Conservation (phyloP, 2,797 vertebrate genomes). For the Ptychadena robeensis region DNA sequence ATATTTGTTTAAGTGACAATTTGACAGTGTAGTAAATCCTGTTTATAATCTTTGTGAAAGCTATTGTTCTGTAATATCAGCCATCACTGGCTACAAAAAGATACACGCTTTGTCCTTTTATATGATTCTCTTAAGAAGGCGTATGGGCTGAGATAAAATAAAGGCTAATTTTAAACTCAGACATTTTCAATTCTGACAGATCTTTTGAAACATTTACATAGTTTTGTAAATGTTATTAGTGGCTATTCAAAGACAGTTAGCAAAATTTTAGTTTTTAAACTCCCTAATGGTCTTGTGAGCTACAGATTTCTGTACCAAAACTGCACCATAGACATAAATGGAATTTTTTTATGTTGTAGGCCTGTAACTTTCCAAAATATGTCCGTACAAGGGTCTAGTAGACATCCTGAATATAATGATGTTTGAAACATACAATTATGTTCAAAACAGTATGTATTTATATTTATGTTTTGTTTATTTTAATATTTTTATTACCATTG, state of each 20-base stretch:
- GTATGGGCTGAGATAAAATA: not conserved
- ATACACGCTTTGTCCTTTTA: not conserved
- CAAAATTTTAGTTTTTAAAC: not conserved
- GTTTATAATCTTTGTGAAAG: not conserved
- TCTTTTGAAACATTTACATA: not conserved
- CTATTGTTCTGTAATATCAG: not conserved
- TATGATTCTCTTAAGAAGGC: not conserved
- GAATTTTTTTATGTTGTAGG: no score
- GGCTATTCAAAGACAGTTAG: not conserved
- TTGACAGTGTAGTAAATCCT: not conserved
- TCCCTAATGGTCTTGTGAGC: no score
- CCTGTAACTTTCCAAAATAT: no score
- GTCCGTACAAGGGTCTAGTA: no score
- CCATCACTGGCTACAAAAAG: not conserved
- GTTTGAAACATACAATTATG: no score
- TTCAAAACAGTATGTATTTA: no score
- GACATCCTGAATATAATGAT: no score
- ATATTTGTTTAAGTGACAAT: not conserved
- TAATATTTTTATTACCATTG: no score
- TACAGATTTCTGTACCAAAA: no score
- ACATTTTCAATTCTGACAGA: not conserved
- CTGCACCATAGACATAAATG: no score
- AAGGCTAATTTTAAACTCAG: not conserved
- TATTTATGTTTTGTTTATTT: no score
- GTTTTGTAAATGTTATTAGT: not conserved